These are phyloP conservation scores for Rhodeus uyekii DNA, from an alignment of 2,797 vertebrate genomes.

Conservation along the genomic window DNA sequence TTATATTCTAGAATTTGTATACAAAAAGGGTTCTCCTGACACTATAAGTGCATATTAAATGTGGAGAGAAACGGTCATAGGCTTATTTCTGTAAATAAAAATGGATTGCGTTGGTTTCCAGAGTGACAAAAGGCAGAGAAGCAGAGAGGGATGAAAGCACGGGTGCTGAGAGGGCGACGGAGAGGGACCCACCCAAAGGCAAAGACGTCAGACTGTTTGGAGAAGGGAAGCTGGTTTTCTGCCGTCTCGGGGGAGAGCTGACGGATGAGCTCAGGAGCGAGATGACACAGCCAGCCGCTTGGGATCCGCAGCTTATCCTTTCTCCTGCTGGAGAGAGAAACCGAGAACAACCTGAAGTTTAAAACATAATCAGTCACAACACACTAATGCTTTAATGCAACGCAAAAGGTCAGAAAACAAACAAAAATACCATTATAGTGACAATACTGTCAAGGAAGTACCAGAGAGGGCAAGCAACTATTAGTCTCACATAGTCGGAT, in stretches of 20 bases:
- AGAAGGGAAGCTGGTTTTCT: constrained; percentile 98
- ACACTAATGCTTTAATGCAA: background rate
- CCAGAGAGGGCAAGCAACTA: background rate
- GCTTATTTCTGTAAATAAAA: background rate
- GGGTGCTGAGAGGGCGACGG: background rate
- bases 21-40: background rate
- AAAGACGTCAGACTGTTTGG: constrained; percentile 97
- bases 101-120: background rate
- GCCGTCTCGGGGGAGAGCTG: constrained; percentile 96
- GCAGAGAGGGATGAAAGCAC: constrained; percentile 6
- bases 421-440: constrained; percentile 4
- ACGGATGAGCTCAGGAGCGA: constrained; percentile 96
- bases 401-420: constrained; percentile 14
- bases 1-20: background rate
- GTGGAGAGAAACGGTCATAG: background rate
- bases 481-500: background rate
- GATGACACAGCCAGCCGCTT: constrained; percentile 96
- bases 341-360: background rate
- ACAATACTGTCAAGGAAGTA: constrained; percentile 13
- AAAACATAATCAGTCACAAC: constrained; percentile 5
- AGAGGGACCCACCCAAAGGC: constrained; percentile 88
- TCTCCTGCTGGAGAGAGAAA: constrained; percentile 73
- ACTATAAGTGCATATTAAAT: background rate
- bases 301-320: constrained; percentile 96
- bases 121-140: constrained; percentile 14